phyloP scores from a whole-genome alignment of 2,113 vertebrate species.

The Anguilla japonica region DNA sequence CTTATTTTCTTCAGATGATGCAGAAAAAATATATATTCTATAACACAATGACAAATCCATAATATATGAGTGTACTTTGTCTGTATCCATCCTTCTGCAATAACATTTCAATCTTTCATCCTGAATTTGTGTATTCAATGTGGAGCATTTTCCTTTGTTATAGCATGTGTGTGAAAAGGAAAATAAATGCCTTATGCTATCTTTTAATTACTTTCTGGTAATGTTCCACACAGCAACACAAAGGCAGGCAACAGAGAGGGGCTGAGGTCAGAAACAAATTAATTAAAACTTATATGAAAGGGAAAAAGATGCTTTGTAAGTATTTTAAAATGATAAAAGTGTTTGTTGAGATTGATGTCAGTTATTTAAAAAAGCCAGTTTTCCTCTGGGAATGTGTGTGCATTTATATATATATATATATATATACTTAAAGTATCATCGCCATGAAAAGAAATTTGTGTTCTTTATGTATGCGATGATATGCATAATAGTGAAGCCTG shows the following conservation, averaged over 20 bases:
- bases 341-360: constrained; percentile 21
- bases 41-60: neutral
- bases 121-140: constrained; percentile 28
- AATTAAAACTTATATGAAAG: constrained; percentile 54
- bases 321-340: constrained; percentile 21
- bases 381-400: constrained; percentile 36
- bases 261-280: constrained; percentile 56
- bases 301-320: constrained; percentile 37
- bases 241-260: constrained; percentile 42
- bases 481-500: constrained; percentile 33
- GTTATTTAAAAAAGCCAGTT: constrained; percentile 37
- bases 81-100: neutral
- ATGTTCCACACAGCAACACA: constrained; percentile 39
- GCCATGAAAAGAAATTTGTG: constrained; percentile 24
- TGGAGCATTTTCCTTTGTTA: constrained; percentile 36
- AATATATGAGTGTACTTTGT: neutral
- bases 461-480: constrained; percentile 32
- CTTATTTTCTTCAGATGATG: constrained; percentile 12
- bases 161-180: constrained; percentile 36
- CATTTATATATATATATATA: neutral
- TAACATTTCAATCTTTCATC: constrained; percentile 5
- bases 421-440: constrained; percentile 13
- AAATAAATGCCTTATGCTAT: constrained; percentile 54
- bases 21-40: neutral
- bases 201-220: constrained; percentile 57